Base-by-base conservation (phyloP, 2,113 vertebrate species). In the Sebastes schlegelii region DNA sequence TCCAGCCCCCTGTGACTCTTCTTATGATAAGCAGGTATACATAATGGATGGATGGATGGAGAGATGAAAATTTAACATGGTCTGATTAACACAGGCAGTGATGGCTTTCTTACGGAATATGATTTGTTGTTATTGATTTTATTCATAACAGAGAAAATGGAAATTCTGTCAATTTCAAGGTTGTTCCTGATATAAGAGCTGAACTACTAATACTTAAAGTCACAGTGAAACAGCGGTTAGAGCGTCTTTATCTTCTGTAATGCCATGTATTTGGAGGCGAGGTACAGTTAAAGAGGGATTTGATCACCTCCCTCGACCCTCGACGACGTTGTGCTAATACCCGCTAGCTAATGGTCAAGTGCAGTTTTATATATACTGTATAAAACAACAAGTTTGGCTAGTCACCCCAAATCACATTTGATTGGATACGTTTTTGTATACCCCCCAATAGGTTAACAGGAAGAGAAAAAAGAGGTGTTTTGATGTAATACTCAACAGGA, bases 21-120 rank as follows among this genome's bases (percentile, higher is more conserved):
- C 77, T 63, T 78, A 60, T 81, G 58, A 84, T 81, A 75, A 84
- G 70, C 52, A 81, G 57, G 54, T 73, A 84, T 69, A 84, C 67
- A 84, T 77, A 62, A 82, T 61, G 60, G 58, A 71, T 69, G 60
- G 58, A 71, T 69, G 60, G 64, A 71, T 77, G 58, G 57, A 23
- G 61, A 67, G 79, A 77, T 76, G 63, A 75, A 86, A 80, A 76
- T 81, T 71, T 45, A 62, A n/a, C 26, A 1, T 60, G 14, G 72
- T 60, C 71, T 16, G 83, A 63, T 79, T 68, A 67, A 68, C 57
- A 73, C 49, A 60, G 52, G 26, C 43, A 10, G 16, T 40, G 48
- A 65, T 64, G 51, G 63, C 13, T 77, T 80, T 84, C 74, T 81
- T 4, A 13, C 63, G 42, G 42, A 83, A 86, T 26, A 80, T 40